Evolutionary conservation across 2,888 invertebrate species (phyloP).

Genomic region (Erynnis tages): DNA sequence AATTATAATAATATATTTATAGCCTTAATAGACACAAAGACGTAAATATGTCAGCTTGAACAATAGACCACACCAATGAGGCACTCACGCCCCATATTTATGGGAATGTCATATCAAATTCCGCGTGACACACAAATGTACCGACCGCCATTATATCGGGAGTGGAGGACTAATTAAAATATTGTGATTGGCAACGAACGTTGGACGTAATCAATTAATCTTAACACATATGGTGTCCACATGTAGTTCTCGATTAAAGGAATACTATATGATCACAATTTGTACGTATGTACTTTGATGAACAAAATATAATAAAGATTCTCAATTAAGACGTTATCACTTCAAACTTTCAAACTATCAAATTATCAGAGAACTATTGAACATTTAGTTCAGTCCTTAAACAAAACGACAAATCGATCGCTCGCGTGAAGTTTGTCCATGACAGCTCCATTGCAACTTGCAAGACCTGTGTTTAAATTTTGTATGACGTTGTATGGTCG

Average conservation of each 20-base stretch:
- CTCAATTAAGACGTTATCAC: no score
- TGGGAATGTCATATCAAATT: conserved; percentile 21
- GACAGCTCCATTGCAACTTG: no score
- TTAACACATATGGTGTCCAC: conserved; percentile 14
- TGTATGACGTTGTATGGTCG: no score
- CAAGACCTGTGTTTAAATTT: no score
- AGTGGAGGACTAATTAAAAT: conserved; percentile 24
- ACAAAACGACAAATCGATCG: no score
- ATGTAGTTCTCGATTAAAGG: not conserved
- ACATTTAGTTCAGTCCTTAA: no score
- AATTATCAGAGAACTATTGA: no score
- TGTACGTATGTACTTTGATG: no score
- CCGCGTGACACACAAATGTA: conserved; percentile 18
- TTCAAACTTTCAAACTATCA: no score
- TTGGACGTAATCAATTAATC: conserved; percentile 15
- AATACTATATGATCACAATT: no score
- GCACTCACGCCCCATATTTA: conserved; percentile 14
- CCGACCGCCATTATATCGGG: conserved; percentile 14
- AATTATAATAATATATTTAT: not conserved
- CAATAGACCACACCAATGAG: conserved; percentile 15
- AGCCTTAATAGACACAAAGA: conserved; percentile 4
- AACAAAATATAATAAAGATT: no score
- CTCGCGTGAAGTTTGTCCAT: no score
- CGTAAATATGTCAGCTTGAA: conserved; percentile 1
- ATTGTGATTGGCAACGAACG: conserved; percentile 22